A percentile compares a stretch with the other conserved stretches of the same genome.
Evolutionary conservation across 2,888 invertebrate genomes (phyloP).

Genomic region (Ametastegia equiseti): DNA sequence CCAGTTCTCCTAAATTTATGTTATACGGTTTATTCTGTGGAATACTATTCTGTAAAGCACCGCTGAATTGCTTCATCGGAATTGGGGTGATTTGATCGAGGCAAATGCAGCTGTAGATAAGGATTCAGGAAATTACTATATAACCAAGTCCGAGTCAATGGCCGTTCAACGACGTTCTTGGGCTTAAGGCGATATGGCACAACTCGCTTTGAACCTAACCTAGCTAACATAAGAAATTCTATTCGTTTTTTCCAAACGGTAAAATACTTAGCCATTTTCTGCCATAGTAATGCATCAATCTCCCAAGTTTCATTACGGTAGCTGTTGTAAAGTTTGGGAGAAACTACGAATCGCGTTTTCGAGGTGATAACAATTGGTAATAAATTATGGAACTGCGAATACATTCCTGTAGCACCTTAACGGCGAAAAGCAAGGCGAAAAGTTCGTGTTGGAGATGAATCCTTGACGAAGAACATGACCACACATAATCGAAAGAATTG

Average conservation of each 20-base stretch:
- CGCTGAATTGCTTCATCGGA: neutral
- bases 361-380: no score
- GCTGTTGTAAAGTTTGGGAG: no score
- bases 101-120: neutral
- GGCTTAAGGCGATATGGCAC: neutral
- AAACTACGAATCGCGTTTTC: no score
- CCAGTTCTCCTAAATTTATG: neutral
- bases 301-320: no score
- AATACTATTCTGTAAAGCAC: neutral
- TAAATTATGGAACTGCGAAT: no score
- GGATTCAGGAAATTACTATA: conserved; percentile 5
- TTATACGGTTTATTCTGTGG: neutral
- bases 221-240: no score
- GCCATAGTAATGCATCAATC: no score
- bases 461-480: neutral
- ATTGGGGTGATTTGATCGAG: neutral
- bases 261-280: no score
- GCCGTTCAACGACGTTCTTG: neutral
- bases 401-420: no score
- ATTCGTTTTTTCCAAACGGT: no score
- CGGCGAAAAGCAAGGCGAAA: no score
- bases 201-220: no score
- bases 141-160: neutral
- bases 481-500: conserved; percentile 23
- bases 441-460: neutral